Evolutionary conservation across 2,113 vertebrate genomes (phyloP).

Genomic region (Noturus placidus): DNA sequence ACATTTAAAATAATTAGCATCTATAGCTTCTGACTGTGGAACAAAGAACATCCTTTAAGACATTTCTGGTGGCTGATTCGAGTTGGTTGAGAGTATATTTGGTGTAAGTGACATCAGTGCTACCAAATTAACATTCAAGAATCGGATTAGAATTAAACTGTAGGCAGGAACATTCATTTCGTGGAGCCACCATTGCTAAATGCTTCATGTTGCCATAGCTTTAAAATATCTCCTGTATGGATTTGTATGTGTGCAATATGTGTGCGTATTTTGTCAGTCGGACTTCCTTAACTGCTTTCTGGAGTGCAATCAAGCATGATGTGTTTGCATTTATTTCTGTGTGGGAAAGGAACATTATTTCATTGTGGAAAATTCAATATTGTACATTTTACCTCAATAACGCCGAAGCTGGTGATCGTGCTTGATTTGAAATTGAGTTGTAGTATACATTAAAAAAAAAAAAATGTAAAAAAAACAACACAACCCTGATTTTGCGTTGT

Average conservation of each 20-base stretch:
- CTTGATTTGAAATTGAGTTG: not conserved
- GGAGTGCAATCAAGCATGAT: not conserved
- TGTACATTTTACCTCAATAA: not conserved
- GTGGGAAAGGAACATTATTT: not conserved
- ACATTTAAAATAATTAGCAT: not conserved
- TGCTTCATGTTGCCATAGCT: not conserved
- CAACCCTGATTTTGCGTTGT: not conserved
- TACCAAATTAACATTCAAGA: not conserved
- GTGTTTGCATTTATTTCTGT: not conserved
- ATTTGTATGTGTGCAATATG: not conserved
- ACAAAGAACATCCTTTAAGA: not conserved
- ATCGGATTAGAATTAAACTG: not conserved
- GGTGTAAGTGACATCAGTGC: not conserved
- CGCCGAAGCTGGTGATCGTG: not conserved
- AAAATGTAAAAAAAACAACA: too few species aligned
- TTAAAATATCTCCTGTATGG: not conserved
- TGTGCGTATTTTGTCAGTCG: not conserved
- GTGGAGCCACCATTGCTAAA: not conserved
- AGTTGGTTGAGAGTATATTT: too few species aligned
- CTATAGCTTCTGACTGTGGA: not conserved
- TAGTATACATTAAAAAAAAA: not conserved
- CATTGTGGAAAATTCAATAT: not conserved
- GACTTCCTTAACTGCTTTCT: not conserved
- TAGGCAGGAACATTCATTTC: not conserved
- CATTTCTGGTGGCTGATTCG: not conserved